Evolutionary conservation across 2,888 invertebrate species (phyloP).

Genomic region (Nebria brevicollis): DNA sequence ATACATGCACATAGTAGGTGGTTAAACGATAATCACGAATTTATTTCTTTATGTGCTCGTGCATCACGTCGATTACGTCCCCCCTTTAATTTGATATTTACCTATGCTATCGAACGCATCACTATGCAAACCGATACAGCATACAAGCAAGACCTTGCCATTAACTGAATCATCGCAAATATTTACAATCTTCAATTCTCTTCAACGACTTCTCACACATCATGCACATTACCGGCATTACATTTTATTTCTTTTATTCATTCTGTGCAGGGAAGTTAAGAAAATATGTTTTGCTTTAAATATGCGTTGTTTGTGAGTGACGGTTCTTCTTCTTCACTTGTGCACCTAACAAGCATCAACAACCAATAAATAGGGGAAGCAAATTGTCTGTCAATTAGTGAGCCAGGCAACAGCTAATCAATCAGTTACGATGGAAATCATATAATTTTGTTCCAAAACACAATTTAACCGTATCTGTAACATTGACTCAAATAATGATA

Average conservation of each 20-base stretch:
- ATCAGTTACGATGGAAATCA: too few relatives aligned
- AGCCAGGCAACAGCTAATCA: too few relatives aligned
- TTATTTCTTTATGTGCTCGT: constrained; percentile 34
- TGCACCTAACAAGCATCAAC: neutral
- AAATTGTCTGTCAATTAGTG: too few relatives aligned
- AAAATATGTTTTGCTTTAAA: neutral
- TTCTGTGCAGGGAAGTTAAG: neutral
- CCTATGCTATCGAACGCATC: constrained; percentile 7
- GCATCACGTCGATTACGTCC: neutral
- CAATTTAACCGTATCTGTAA: too few relatives aligned
- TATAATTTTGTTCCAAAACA: too few relatives aligned
- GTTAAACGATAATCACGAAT: constrained; percentile 37
- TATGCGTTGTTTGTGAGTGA: neutral
- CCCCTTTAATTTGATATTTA: constrained; percentile 9
- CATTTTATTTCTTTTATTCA: neutral
- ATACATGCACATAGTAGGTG: neutral
- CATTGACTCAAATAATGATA: too few relatives aligned
- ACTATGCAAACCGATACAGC: constrained; percentile 23
- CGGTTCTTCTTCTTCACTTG: neutral
- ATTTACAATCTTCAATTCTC: too few relatives aligned
- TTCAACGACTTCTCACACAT: too few relatives aligned
- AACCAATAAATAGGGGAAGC: too few relatives aligned
- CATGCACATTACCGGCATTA: too few relatives aligned
- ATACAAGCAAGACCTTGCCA: too few relatives aligned
- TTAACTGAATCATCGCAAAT: too few relatives aligned